Base-by-base conservation (phyloP, 2,113 vertebrate species). In the Cynopterus brachyotis region DNA sequence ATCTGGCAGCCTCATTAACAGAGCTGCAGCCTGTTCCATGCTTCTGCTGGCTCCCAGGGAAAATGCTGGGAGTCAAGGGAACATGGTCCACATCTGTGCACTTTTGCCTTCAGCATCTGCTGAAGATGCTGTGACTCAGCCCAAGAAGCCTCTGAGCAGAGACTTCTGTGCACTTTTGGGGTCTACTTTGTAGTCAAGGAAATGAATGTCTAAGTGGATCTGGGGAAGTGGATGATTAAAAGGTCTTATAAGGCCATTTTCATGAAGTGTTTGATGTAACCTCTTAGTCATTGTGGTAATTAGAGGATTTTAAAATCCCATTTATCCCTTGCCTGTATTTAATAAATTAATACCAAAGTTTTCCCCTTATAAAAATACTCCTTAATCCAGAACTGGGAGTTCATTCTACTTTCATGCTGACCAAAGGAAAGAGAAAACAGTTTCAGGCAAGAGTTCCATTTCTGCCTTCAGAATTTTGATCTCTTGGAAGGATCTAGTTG, bases 1-100 rank as follows among this genome's bases (percentile, higher is more conserved):
- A 55, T 70, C 47, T 3, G 11, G 80, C 7, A 78, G 9, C 62
- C 67, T 85, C 37, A 22, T 91, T 89, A 91, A 9, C 22, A 87
- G 67, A 84, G 37, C 69, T 67, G 17, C 22, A 42, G 50, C 45
- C 8, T 19, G 7, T 30, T 2, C 8, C 9, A 7, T 10, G 59
- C 40, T 85, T 66, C 57, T 67, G 50, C 67, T 4, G 3, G 62
- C 62, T 89, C 37, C 20, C 57, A 30, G 62, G 62, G n/a, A 5
- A 30, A 70, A 85, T 26, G 45, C 78, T 89, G 11, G 47, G 24
- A 69, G 81, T 6, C 0, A 1, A 62, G 30, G 35, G 35, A 72
- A 62, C 1, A 0, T 4, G 4, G 37, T 50, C 32, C 35, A 17
- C 1, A 0, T 5, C 66, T 69, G 64, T 53, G 66, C 15, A 47